Conservation (phyloP, 2,113 vertebrate species). For the Pseudonaja textilis region DNA sequence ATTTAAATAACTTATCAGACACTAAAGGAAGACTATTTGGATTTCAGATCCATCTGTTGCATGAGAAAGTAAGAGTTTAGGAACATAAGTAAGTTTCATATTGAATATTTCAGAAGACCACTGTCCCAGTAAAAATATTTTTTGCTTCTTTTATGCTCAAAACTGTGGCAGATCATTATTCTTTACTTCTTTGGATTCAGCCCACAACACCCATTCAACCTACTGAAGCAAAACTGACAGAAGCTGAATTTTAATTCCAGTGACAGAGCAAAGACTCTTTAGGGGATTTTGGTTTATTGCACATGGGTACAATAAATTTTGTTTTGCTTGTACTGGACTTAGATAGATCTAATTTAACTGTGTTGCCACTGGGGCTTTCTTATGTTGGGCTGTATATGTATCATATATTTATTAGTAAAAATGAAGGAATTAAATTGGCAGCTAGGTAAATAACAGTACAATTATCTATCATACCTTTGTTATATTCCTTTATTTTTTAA, state of each 20-base stretch:
- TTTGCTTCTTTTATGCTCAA: background rate
- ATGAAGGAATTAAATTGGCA: slow-evolving; percentile 6
- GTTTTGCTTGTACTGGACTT: slow-evolving; percentile 8
- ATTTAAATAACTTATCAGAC: background rate
- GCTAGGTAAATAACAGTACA: background rate
- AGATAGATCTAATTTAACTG: background rate
- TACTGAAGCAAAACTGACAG: background rate
- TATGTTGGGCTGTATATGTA: background rate
- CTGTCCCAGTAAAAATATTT: background rate
- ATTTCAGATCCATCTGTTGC: background rate
- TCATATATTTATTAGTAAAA: slow-evolving; percentile 23
- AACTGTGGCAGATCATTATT: slow-evolving; percentile 2
- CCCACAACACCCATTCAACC: background rate
- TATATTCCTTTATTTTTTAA: background rate
- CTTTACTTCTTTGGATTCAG: slow-evolving; percentile 10
- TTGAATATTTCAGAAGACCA: background rate
- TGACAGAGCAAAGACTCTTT: slow-evolving; percentile 20
- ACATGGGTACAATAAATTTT: background rate
- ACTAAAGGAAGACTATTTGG: background rate
- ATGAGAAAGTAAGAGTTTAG: background rate
- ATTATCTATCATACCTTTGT: background rate
- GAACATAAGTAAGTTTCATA: background rate
- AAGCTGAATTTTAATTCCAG: slow-evolving; percentile 30
- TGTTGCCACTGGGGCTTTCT: background rate
- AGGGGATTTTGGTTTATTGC: slow-evolving; percentile 20